A percentile compares a stretch with the other conserved stretches of the same genome.
Evolutionary conservation across 2,888 invertebrate species (phyloP).

Genomic region (Chaitophorus viminalis): DNA sequence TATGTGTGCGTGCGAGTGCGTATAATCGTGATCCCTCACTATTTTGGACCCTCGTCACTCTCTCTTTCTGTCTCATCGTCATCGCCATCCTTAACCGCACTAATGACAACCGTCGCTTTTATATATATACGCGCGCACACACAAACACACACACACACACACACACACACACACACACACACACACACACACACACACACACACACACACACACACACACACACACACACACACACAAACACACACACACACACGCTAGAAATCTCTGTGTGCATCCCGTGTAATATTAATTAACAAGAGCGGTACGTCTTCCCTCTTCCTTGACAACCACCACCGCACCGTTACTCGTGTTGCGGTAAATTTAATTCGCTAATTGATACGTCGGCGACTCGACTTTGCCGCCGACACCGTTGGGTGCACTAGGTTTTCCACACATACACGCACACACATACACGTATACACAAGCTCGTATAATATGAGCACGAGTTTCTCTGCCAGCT

Average conservation of each 20-base stretch:
- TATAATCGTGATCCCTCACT: conserved; percentile 51
- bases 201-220: not conserved
- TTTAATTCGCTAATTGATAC: conserved; percentile 59
- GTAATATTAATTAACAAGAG: conserved; percentile 58
- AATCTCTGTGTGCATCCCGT: conserved; percentile 48
- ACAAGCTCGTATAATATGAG: too few relatives aligned
- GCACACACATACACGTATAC: too few relatives aligned
- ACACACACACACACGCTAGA: not conserved
- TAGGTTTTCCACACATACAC: not conserved
- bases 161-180: not conserved
- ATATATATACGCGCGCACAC: not conserved
- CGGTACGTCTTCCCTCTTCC: conserved; percentile 20
- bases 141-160: not conserved
- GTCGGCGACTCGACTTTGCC: conserved; percentile 31
- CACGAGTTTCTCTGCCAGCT: too few relatives aligned
- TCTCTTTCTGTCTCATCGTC: too few relatives aligned
- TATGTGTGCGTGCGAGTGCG: not conserved
- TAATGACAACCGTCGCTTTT: conserved; percentile 53
- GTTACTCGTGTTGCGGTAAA: conserved; percentile 31
- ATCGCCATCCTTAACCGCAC: conserved; percentile 34
- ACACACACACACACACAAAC: too few relatives aligned
- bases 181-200: too few relatives aligned
- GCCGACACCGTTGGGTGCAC: not conserved
- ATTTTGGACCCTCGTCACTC: conserved; percentile 52
- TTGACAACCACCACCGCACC: conserved; percentile 1